Percentiles rank a stretch among this genome's conserved stretches.
These are phyloP conservation scores for Eledone cirrhosa DNA, from an alignment of 2,888 invertebrate genomes.

Conservation along the genomic window DNA sequence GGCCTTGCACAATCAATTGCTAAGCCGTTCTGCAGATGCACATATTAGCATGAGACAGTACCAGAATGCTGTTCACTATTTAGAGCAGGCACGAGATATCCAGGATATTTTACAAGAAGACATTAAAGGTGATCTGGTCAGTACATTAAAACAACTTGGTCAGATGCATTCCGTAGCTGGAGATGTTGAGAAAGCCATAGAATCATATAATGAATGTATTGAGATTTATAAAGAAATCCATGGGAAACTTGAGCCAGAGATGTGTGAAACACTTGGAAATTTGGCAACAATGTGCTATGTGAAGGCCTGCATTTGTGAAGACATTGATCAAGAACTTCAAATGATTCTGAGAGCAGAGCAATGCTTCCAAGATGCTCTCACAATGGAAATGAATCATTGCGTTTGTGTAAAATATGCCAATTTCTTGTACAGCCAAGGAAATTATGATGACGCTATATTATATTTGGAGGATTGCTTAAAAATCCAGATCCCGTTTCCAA, in stretches of 20 bases:
- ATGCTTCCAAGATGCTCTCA: constrained; percentile 61
- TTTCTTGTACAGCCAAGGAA: constrained; percentile 62
- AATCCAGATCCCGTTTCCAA: constrained; percentile 37
- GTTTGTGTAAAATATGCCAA: constrained; percentile 63
- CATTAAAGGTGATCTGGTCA: constrained; percentile 63
- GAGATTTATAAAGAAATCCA: constrained; percentile 61
- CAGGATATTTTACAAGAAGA: constrained; percentile 63
- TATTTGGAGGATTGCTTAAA: constrained; percentile 56
- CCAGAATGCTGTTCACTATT: constrained; percentile 60
- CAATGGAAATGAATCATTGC: constrained; percentile 52
- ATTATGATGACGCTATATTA: constrained; percentile 58
- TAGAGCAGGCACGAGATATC: constrained; percentile 64
- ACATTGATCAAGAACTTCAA: constrained; percentile 54
- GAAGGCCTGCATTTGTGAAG: constrained; percentile 62
- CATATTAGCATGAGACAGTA: constrained; percentile 64
- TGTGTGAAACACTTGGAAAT: constrained; percentile 59
- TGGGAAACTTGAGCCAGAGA: constrained; percentile 57
- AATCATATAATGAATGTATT: constrained; percentile 62
- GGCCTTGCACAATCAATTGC: constrained; percentile 63
- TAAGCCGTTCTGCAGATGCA: constrained; percentile 63
- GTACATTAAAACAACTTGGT: constrained; percentile 60
- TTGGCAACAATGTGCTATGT: constrained; percentile 65
- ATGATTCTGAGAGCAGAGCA: constrained; percentile 59
- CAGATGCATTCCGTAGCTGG: constrained; percentile 64
- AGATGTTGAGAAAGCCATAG: constrained; percentile 64